Percentiles rank a stretch among this genome's conserved stretches.
Conservation (phyloP, 64 coral and sea anemone species). For the Porites australiensis region DNA sequence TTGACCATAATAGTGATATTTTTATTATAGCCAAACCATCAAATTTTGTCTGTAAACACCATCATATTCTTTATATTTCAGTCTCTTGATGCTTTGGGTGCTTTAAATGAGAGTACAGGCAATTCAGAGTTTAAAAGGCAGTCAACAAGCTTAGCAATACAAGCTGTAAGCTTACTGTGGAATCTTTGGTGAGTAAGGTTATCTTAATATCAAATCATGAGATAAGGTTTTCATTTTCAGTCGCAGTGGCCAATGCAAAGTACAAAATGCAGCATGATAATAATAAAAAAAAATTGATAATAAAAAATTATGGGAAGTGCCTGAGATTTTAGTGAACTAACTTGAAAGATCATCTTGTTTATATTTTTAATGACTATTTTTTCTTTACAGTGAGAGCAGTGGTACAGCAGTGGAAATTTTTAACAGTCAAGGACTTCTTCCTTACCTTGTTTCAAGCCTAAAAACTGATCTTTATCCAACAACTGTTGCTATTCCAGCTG, state of each 20-base stretch:
- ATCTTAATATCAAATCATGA: not conserved
- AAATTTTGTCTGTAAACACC: not conserved
- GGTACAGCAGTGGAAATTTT: slow-evolving; percentile 86
- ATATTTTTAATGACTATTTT: not conserved
- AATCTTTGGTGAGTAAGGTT: slow-evolving; percentile 82
- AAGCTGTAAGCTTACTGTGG: slow-evolving; percentile 87
- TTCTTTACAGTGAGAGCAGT: slow-evolving; percentile 76
- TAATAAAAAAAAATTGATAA: too few relatives aligned
- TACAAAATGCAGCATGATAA: too few relatives aligned
- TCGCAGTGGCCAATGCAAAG: not conserved
- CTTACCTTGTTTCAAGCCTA: slow-evolving; percentile 76
- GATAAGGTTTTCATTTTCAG: too few relatives aligned
- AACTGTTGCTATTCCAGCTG: slow-evolving; percentile 82
- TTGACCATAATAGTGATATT: not conserved
- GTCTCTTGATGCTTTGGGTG: slow-evolving; percentile 71
- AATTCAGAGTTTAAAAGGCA: slow-evolving; percentile 58
- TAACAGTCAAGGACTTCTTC: slow-evolving; percentile 74
- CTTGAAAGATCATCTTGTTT: too few relatives aligned
- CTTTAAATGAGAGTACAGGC: slow-evolving; percentile 15
- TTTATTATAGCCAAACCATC: not conserved
- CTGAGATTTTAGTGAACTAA: too few relatives aligned
- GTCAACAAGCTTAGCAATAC: slow-evolving; percentile 75
- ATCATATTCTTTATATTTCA: slow-evolving; percentile 19
- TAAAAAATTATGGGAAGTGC: too few relatives aligned
- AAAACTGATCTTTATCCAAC: slow-evolving; percentile 74